A percentile compares a stretch with the other conserved stretches of the same genome.
phyloP scores from a whole-genome alignment of 2,888 invertebrate species.

The Stictocephala bisonia region DNA sequence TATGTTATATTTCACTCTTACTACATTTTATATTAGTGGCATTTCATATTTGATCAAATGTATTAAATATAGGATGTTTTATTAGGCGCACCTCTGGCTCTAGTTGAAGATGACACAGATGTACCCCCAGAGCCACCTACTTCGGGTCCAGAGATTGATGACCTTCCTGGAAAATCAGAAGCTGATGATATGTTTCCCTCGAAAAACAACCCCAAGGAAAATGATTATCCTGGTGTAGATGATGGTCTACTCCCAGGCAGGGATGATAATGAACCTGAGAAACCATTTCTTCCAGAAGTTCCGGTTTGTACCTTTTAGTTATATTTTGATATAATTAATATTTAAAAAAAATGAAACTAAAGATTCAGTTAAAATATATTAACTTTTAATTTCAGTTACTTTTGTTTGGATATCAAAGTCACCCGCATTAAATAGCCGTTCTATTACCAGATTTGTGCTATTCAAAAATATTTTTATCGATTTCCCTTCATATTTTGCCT shows the following conservation, averaged over 20 bases:
- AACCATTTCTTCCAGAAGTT: constrained; percentile 8
- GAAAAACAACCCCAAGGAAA: neutral
- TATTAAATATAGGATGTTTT: neutral
- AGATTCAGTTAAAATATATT: neutral
- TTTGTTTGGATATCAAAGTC: too few relatives aligned
- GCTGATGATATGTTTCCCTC: constrained; percentile 34
- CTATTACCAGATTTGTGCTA: too few relatives aligned
- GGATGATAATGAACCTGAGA: neutral
- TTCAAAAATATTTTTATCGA: too few relatives aligned
- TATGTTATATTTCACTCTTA: too few relatives aligned
- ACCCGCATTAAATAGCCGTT: too few relatives aligned
- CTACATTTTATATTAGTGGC: too few relatives aligned
- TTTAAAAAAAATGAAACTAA: neutral
- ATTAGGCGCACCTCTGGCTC: constrained; percentile 35
- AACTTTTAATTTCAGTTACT: too few relatives aligned
- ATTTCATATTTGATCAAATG: too few relatives aligned
- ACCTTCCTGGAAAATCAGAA: constrained; percentile 31
- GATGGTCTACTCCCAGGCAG: constrained; percentile 29
- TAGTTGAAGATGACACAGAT: constrained; percentile 32
- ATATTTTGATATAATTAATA: neutral
- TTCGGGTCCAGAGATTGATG: constrained; percentile 37
- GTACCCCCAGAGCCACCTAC: constrained; percentile 24
- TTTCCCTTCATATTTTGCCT: too few relatives aligned
- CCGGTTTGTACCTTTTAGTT: neutral
- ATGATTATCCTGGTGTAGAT: constrained; percentile 40